Conservation (phyloP, 2,797 vertebrate genomes). For the Triplophysa yarkandensis region DNA sequence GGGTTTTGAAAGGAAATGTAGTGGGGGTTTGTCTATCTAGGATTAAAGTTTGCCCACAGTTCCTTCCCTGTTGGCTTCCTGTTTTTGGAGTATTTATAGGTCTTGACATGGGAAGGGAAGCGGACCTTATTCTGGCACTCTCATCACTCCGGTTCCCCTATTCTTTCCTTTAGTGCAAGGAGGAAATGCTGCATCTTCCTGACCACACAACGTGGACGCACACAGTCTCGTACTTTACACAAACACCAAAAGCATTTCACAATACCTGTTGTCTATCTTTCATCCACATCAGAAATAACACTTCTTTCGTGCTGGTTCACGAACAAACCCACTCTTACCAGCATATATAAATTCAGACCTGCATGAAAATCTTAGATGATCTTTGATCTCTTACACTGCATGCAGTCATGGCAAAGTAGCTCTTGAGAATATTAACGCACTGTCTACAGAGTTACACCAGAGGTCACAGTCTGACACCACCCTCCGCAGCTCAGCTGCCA, state of each 20-base stretch:
- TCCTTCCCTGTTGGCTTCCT: conserved; percentile 60
- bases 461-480: conserved; percentile 36
- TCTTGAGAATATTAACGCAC: not conserved
- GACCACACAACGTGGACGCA: conserved; percentile 47
- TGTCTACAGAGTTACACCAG: not conserved
- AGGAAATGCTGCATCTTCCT: conserved; percentile 60
- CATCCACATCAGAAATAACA: not conserved
- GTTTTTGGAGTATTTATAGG: conserved; percentile 65
- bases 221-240: not conserved
- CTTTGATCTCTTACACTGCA: not conserved
- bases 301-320: not conserved
- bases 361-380: not conserved
- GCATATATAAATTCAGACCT: not conserved
- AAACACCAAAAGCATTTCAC: not conserved
- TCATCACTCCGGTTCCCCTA: conserved; percentile 54
- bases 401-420: not conserved
- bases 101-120: conserved; percentile 66
- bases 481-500: conserved; percentile 59
- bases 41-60: conserved; percentile 54
- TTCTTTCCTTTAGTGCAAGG: conserved; percentile 54
- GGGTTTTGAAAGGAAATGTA: conserved; percentile 7
- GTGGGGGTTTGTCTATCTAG: conserved; percentile 45
- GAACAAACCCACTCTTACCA: not conserved
- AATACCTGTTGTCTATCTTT: not conserved
- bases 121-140: conserved; percentile 56